Base-by-base conservation (phyloP, 2,113 vertebrate species). In the Ptilorrhoa leucosticta region DNA sequence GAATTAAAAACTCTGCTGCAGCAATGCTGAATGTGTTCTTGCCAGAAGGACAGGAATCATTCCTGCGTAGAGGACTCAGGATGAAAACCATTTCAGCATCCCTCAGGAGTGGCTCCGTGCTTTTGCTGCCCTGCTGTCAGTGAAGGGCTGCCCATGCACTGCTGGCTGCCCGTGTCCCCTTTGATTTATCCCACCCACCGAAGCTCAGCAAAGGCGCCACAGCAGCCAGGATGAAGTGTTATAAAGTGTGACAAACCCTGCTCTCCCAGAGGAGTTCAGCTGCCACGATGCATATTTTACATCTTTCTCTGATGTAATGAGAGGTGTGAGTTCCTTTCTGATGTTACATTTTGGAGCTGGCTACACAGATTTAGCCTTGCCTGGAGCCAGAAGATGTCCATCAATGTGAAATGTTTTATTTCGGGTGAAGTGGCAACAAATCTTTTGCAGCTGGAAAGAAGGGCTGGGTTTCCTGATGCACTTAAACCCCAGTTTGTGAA, bases 251-350 rank as follows among this genome's bases (percentile, higher is more conserved):
- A 96, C 93, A 97, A 96, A 95, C 17, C 57, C 75, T 33, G 69
- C 39, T 85, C 68, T 80, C 95, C 94, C 91, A 73, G 78, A 65
- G 85, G 75, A 94, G 61, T 56, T 96, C 90, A 90, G 87, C 90
- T 97, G 93, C 96, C 95, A 93, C 53, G 15, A 42, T 89, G 94
- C 65, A 65, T 93, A 73, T 90, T 97, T 93, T 93, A 82, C 90
- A 90, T 89, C 76, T 69, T 73, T 5, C 81, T 93, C 81, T 94
- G 96, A 94, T 91, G 86, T 64, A 81, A 93, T 0, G 60, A 77
- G 90, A 93, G 95, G 94, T 77, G 84, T 44, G 84, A 95, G 75
- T 39, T 95, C 89, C 91, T 75, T 61, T 94, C 85, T 76, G 83
- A 93, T 81, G 66, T 82, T 89, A 17, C 30, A 3, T 78, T 91